A percentile compares a stretch with the other conserved stretches of the same genome.
These are phyloP conservation scores for Philaethria dido DNA, from an alignment of 2,888 invertebrate species.

Conservation along the genomic window DNA sequence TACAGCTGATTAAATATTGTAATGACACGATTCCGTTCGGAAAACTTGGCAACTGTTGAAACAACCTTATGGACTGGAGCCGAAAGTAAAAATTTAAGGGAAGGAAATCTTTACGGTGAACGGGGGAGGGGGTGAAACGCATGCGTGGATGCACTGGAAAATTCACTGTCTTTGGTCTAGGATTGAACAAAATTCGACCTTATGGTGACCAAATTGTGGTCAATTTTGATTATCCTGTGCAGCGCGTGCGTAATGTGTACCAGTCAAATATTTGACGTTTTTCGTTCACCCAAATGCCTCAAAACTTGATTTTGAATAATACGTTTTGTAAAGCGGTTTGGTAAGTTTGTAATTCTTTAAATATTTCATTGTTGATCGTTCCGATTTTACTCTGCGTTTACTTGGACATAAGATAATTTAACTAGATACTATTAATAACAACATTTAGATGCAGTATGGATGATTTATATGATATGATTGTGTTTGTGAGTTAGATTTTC, in stretches of 20 bases:
- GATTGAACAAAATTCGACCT: conserved; percentile 48
- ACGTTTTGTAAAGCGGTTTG: conserved; percentile 5
- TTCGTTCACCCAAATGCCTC: conserved; percentile 34
- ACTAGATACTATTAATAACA: too few relatives aligned
- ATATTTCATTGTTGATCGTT: neutral
- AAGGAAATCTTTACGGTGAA: conserved; percentile 47
- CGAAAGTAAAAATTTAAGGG: conserved; percentile 53
- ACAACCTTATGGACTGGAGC: conserved; percentile 58
- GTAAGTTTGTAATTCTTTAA: neutral
- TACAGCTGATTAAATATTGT: conserved; percentile 78
- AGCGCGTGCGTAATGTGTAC: conserved; percentile 60
- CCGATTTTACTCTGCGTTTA: neutral
- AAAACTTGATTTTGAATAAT: conserved; percentile 13
- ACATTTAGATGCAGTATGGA: too few relatives aligned
- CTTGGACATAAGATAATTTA: neutral
- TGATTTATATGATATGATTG: too few relatives aligned
- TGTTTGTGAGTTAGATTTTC: too few relatives aligned
- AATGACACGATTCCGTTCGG: conserved; percentile 61
- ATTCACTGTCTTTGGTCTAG: conserved; percentile 47
- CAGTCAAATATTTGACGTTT: conserved; percentile 55
- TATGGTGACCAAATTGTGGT: conserved; percentile 47
- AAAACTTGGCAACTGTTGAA: conserved; percentile 49
- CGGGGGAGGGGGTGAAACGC: conserved; percentile 63
- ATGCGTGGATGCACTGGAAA: conserved; percentile 68
- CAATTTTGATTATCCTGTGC: conserved; percentile 4